phyloP scores from a whole-genome alignment of 2,888 invertebrate species.

The Oscheius sp. region DNA sequence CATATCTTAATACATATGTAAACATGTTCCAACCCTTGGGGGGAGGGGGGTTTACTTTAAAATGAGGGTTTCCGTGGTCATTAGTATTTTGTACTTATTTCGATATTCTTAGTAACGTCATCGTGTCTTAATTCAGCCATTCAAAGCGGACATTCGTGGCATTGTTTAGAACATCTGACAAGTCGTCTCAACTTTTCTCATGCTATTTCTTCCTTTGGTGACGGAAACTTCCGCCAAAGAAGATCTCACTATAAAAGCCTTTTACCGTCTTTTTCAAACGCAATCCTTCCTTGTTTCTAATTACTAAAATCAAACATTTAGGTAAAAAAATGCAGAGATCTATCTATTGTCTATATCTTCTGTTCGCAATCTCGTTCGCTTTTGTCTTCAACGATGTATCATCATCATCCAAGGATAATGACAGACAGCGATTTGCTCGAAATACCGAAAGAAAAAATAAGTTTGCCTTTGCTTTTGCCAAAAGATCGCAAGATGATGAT shows the following conservation, averaged over 20 bases:
- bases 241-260: background rate
- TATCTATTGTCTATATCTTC: conserved; percentile 11
- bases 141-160: too few relatives aligned
- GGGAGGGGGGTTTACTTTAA: too few relatives aligned
- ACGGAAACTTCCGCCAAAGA: too few relatives aligned
- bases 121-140: too few relatives aligned
- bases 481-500: background rate
- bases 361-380: conserved; percentile 10
- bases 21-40: too few relatives aligned
- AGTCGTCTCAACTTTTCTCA: too few relatives aligned
- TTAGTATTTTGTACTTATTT: too few relatives aligned
- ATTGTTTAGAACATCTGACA: too few relatives aligned
- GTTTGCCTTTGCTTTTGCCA: conserved; percentile 28
- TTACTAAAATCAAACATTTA: background rate
- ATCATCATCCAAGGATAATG: background rate
- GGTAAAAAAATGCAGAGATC: conserved; percentile 14
- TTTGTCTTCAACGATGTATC: conserved; percentile 11
- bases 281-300: background rate
- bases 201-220: background rate
- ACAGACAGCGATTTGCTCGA: conserved; percentile 16
- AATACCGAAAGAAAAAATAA: conserved; percentile 15
- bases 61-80: too few relatives aligned
- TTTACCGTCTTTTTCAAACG: background rate
- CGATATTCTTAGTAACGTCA: too few relatives aligned
- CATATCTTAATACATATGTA: too few relatives aligned